phyloP scores from a whole-genome alignment of 1,140 invertebrate species.

The Battus philenor region DNA sequence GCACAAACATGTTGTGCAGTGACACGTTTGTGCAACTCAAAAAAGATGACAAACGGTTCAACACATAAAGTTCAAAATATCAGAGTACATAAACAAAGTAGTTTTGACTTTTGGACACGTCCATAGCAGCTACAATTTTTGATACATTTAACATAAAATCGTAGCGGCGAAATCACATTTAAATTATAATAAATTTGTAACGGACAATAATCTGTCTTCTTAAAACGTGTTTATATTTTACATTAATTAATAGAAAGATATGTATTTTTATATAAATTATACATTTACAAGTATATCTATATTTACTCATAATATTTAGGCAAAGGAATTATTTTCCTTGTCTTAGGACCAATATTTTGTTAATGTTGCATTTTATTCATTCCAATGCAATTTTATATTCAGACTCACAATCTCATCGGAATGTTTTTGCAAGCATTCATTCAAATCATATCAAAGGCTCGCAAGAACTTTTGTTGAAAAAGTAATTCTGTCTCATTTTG shows the following conservation, averaged over 20 bases:
- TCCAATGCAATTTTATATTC: constrained; percentile 14
- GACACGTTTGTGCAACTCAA: too few relatives aligned
- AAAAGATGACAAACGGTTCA: too few relatives aligned
- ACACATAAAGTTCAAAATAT: too few relatives aligned
- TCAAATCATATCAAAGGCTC: background rate
- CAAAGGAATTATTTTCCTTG: constrained; percentile 2
- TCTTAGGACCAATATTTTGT: constrained; percentile 9
- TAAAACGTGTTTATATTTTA: background rate
- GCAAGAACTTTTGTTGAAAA: background rate
- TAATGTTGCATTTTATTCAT: constrained; percentile 17
- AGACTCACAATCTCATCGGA: too few relatives aligned
- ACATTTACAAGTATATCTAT: constrained; percentile 9
- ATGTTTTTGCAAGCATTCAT: background rate
- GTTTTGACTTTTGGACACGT: too few relatives aligned
- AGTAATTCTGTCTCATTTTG: too few relatives aligned
- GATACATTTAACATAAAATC: too few relatives aligned
- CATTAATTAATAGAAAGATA: background rate
- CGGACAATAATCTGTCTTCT: constrained; percentile 12
- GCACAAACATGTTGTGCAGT: too few relatives aligned
- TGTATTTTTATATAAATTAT: constrained; percentile 16
- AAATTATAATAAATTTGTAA: too few relatives aligned
- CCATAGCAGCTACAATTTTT: too few relatives aligned
- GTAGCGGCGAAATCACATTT: too few relatives aligned
- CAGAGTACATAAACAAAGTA: too few relatives aligned
- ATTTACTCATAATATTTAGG: constrained; percentile 3